These are phyloP conservation scores for Conistra vaccinii DNA, from an alignment of 2,888 invertebrate genomes.

Conservation along the genomic window DNA sequence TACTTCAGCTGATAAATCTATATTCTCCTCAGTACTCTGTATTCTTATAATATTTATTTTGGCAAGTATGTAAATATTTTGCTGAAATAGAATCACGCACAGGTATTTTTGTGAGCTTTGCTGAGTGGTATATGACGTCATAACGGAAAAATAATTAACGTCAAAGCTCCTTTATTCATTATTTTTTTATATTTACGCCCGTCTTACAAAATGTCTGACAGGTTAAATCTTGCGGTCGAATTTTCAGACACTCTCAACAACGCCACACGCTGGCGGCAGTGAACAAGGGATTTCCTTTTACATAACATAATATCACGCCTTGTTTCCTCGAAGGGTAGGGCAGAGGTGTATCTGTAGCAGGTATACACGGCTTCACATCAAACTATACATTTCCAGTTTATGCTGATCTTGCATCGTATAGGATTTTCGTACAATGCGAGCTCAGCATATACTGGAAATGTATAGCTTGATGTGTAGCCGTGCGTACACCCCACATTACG, in stretches of 20 bases:
- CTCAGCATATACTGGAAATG: no score
- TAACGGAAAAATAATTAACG: constrained; percentile 25
- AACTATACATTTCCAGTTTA: no score
- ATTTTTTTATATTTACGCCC: no score
- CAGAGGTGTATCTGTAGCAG: no score
- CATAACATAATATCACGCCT: no score
- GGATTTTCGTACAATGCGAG: no score
- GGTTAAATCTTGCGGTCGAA: not conserved
- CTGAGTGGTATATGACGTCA: constrained; percentile 55
- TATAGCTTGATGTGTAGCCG: no score
- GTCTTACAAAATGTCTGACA: not conserved
- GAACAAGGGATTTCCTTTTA: not conserved
- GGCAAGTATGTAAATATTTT: constrained; percentile 50
- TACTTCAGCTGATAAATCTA: constrained; percentile 20
- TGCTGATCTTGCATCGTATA: no score
- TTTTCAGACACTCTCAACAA: not conserved
- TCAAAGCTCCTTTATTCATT: not conserved
- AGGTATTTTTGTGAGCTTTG: constrained; percentile 50
- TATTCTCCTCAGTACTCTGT: constrained; percentile 25
- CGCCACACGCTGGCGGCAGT: no score
- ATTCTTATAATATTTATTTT: constrained; percentile 55
- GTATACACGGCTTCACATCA: no score
- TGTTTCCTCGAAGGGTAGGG: no score
- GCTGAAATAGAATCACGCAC: constrained; percentile 36
- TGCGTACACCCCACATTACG: no score